These are phyloP conservation scores for Marisa cornuarietis DNA, from an alignment of 1,140 invertebrate genomes.

Conservation along the genomic window DNA sequence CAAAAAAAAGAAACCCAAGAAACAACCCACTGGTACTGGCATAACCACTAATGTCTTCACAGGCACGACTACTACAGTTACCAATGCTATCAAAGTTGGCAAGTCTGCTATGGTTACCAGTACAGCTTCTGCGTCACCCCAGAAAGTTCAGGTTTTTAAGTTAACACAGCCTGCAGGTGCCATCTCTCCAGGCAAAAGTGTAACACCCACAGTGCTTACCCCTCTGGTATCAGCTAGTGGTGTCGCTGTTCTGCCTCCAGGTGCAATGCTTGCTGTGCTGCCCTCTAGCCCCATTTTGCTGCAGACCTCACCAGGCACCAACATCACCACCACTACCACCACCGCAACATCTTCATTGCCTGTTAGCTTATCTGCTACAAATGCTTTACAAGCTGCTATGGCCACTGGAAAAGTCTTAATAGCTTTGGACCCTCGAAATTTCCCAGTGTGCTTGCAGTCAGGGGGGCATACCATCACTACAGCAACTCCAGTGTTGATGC, in stretches of 20 bases:
- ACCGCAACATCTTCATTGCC: neutral
- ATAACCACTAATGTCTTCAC: neutral
- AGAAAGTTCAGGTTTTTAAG: neutral
- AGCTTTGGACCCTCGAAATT: conserved; percentile 1
- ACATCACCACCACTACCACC: neutral
- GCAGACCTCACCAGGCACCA: neutral
- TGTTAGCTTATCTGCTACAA: neutral
- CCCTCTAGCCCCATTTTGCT: conserved; percentile 5
- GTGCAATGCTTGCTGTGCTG: conserved; percentile 2
- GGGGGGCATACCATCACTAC: neutral
- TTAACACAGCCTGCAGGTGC: neutral
- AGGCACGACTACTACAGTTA: neutral
- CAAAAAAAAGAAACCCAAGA: no score
- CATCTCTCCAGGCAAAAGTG: neutral
- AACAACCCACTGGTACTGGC: neutral
- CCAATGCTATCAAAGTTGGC: neutral
- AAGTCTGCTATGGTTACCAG: neutral
- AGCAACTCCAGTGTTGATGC: neutral
- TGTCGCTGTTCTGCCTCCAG: conserved; percentile 15
- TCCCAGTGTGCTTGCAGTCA: neutral
- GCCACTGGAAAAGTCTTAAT: conserved; percentile 13
- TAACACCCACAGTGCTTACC: neutral
- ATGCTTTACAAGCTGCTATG: conserved; percentile 8
- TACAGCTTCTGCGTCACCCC: neutral
- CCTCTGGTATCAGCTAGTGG: neutral